These are phyloP conservation scores for Tadarida brasiliensis DNA, from an alignment of 2,797 vertebrate species.

Conservation along the genomic window DNA sequence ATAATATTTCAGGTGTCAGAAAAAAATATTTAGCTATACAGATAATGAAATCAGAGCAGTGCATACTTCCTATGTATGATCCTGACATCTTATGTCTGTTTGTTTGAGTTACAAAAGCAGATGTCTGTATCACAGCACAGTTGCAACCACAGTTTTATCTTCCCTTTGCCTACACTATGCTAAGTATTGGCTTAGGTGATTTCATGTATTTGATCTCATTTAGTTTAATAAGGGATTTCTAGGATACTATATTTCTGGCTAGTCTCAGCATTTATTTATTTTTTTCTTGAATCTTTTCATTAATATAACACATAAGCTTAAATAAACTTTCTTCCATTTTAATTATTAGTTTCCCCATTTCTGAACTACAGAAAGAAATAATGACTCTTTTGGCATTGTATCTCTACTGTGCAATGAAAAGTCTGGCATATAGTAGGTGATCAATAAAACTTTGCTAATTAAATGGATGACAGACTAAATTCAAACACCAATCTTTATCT, in stretches of 20 bases:
- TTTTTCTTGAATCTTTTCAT: neutral
- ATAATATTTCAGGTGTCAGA: neutral
- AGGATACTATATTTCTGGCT: neutral
- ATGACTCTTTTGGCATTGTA: neutral
- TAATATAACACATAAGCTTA: neutral
- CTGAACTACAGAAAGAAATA: neutral
- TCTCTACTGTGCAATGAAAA: neutral
- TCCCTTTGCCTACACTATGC: neutral
- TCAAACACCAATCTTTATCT: neutral
- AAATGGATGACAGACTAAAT: neutral
- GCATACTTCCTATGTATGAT: neutral
- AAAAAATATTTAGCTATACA: neutral
- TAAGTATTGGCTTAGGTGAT: neutral
- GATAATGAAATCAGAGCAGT: neutral
- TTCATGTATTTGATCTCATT: neutral
- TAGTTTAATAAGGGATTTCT: slow-evolving; percentile 29
- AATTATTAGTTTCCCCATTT: neutral
- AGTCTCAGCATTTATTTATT: neutral
- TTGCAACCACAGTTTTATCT: neutral
- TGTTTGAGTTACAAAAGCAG: neutral
- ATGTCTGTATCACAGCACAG: neutral
- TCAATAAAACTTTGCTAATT: neutral
- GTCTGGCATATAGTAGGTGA: neutral
- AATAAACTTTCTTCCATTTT: neutral
- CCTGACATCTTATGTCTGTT: neutral